Evolutionary conservation across 2,888 invertebrate species (phyloP), one percentile per base, ranked within the genome.

Genomic region (Plemyria rubiginata): DNA sequence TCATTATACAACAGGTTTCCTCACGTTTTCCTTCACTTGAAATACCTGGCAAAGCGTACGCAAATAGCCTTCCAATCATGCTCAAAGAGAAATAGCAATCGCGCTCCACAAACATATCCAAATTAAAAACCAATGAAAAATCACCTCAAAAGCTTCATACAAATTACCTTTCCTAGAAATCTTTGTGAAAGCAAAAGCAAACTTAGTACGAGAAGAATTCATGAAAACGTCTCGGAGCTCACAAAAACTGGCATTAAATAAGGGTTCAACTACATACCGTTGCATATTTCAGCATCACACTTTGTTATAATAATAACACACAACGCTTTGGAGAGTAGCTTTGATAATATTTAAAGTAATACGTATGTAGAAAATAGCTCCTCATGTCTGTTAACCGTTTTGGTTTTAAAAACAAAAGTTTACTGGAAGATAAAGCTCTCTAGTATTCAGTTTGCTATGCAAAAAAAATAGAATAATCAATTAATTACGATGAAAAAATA

Each of bases 171-270:
- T 64, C 51, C 51, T 28, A 43, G 43, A 60, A 48, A 40, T 48
- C 48, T 53, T 38, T 50, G 29, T 9, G 8, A 61, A 3, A 60
- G 46, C 16, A 56, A 41, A 53, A 55, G 48, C 45, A 64, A 64
- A 60, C 60, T 63, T 65, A 53, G 51, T 28, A 28, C 54, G 13
- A 11, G n/a, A 46, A 45, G 54, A 41, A 60, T 48, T 62, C 56
- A 63, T 54, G 56, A 62, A 66, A 66, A 36, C 45, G 28, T 32
- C 45, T 52, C 16, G 45, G 43, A 29, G 61, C 62, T 67, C 69
- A 66, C 65, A 71, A 74, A 74, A 79, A 76, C 71, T 70, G 68
- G 76, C 77, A 79, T 78, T 79, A 74, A 79, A 79, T 79, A 78
- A 74, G 58, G 54, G 57, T 4, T 28, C 4, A 4, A 41, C 53